Conservation (phyloP, 2,888 invertebrate genomes). For the Polyommatus icarus region DNA sequence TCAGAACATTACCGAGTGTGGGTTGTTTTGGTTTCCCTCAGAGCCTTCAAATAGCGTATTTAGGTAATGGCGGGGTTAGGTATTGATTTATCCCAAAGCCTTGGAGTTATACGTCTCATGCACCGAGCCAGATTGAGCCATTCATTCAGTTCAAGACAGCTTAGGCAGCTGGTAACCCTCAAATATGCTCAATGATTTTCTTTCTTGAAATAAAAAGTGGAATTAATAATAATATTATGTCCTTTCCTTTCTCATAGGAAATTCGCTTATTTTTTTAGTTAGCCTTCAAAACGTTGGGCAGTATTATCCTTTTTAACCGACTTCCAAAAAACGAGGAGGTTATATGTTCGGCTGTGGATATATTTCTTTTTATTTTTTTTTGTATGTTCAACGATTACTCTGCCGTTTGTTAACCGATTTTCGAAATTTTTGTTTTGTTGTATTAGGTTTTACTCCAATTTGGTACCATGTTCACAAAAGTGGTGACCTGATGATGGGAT, state of each 20-base stretch:
- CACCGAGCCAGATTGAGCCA: slow-evolving; percentile 8
- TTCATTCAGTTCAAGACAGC: slow-evolving; percentile 7
- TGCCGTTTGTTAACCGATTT: too few relatives aligned
- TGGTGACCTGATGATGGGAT: too few relatives aligned
- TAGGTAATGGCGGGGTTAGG: slow-evolving; percentile 3
- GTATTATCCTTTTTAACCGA: not conserved
- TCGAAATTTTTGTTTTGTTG: too few relatives aligned
- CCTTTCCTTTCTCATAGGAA: not conserved
- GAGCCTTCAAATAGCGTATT: slow-evolving; percentile 5
- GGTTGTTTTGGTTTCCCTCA: slow-evolving; percentile 10
- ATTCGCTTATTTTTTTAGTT: not conserved
- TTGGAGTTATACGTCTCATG: slow-evolving; percentile 17
- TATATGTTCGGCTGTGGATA: too few relatives aligned
- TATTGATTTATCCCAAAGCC: slow-evolving; percentile 23
- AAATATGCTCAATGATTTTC: not conserved
- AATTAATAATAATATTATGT: not conserved
- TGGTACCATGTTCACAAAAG: too few relatives aligned
- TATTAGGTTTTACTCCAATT: too few relatives aligned
- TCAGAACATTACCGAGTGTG: not conserved
- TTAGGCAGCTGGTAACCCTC: not conserved
- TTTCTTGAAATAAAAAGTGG: not conserved
- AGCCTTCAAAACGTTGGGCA: not conserved
- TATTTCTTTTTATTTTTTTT: too few relatives aligned
- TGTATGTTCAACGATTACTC: too few relatives aligned
- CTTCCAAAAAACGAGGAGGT: too few relatives aligned